Base-by-base conservation (phyloP, 2,113 vertebrate genomes). In the Hyaena hyaena region DNA sequence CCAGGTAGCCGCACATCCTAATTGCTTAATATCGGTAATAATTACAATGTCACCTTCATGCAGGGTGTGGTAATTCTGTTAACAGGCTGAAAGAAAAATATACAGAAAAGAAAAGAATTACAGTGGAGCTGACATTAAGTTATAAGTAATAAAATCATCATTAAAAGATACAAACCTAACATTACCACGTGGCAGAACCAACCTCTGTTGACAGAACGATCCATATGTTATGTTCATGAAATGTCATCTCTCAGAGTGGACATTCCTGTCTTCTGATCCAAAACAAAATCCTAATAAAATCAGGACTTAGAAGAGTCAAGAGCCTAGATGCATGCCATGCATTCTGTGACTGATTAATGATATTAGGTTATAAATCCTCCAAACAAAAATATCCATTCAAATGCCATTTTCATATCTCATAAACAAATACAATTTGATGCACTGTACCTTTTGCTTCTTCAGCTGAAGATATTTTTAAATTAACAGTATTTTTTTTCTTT, bases 41-140 rank as follows among this genome's bases (percentile, higher is more conserved):
- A 91, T 83, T 93, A 88, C 35, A 91, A 77, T 50, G 19, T 77
- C 65, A 84, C 26, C 65, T 97, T 97, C 87, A 77, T 9, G 69
- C 3, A 76, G 17, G 82, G 71, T 88, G 14, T 9, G 63, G 24
- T 31, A 58, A 88, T 21, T 86, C n/a, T 76, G 4, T 79, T 87
- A 87, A 43, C 4, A 88, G 65, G 35, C 16, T 15, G 14, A 86
- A 89, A 89, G 33, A 28, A 63, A 19, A 8, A 74, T 11, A 39
- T 2, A 66, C 58, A 61, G 21, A 1, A 9, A 84, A n/a, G 85
- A 91, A 95, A 93, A 43, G 4, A 84, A 77, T 69, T 33, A 7
- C 48, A 55, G 39, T 65, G 17, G 10, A 86, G 26, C 15, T 65
- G 43, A 43, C 12, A 39, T 17, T 17, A 94, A 73, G 4, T 61